A percentile compares a stretch with the other conserved stretches of the same genome.
Conservation (phyloP, 2,797 vertebrate genomes). For the Argyrosomus regius region DNA sequence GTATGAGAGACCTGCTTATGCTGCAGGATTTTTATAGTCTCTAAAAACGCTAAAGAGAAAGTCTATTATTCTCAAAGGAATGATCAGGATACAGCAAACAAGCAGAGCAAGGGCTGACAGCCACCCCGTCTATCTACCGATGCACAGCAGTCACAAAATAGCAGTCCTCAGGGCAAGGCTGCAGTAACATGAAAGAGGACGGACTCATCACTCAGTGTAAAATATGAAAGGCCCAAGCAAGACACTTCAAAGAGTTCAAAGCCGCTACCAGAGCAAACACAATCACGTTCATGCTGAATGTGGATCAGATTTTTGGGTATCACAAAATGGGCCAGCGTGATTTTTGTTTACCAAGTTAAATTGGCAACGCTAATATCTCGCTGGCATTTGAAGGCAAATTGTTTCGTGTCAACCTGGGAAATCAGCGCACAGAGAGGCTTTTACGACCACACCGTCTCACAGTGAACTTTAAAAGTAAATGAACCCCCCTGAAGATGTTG, state of each 20-base stretch:
- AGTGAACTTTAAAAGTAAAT: neutral
- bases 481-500: neutral
- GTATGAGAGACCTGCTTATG: conserved; percentile 22
- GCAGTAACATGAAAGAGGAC: conserved; percentile 46
- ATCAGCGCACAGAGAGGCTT: neutral
- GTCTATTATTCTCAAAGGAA: conserved; percentile 27
- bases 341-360: neutral
- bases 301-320: conserved; percentile 3
- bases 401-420: conserved; percentile 15
- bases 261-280: neutral
- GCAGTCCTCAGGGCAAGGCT: conserved; percentile 37
- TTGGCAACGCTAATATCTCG: conserved; percentile 4
- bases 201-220: conserved; percentile 33
- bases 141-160: conserved; percentile 12
- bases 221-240: conserved; percentile 17
- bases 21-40: conserved; percentile 40
- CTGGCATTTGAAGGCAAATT: conserved; percentile 19
- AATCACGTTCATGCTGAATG: neutral
- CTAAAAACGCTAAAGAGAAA: conserved; percentile 25
- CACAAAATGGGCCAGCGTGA: neutral
- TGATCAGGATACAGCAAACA: conserved; percentile 33
- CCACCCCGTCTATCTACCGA: neutral
- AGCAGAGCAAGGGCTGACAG: conserved; percentile 26
- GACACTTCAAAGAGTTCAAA: conserved; percentile 32
- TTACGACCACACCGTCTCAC: neutral